Percentiles rank a stretch among this genome's conserved stretches.
Conservation (phyloP, 2,797 vertebrate genomes). For the Gobio occitaniae region DNA sequence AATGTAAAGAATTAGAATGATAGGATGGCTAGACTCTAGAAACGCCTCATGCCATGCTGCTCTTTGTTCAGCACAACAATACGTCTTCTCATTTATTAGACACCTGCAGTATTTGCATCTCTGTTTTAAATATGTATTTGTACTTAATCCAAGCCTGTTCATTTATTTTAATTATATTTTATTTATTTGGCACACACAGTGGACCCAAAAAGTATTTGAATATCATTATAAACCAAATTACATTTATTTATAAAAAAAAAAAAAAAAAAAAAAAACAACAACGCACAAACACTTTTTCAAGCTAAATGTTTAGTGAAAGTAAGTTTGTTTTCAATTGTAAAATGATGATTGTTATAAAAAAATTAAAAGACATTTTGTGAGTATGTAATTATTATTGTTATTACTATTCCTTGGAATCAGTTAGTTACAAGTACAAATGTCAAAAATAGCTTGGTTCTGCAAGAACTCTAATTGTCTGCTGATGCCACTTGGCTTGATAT, state of each 20-base stretch:
- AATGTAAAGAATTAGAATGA: constrained; percentile 39
- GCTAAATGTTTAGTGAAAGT: too few species aligned
- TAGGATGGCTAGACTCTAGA: constrained; percentile 40
- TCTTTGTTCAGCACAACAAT: constrained; percentile 40
- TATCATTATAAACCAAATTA: background rate
- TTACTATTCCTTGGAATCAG: background rate
- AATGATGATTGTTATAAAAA: too few species aligned
- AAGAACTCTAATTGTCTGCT: background rate
- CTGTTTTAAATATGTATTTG: background rate
- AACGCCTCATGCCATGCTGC: constrained; percentile 18
- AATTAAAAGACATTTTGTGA: too few species aligned
- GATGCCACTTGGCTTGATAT: background rate
- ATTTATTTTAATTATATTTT: background rate
- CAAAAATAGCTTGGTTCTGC: background rate
- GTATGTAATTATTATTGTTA: too few species aligned
- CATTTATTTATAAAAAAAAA: too few species aligned
- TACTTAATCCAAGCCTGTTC: background rate
- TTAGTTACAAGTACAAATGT: background rate
- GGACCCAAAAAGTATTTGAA: background rate
- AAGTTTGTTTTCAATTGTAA: too few species aligned
- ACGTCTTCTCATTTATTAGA: constrained; percentile 10
- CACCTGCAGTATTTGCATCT: constrained; percentile 33
- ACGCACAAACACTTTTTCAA: too few species aligned
- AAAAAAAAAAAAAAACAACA: background rate
- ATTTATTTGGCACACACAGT: background rate